Evolutionary conservation across 2,888 invertebrate genomes (phyloP), one percentile per base, ranked within the genome.

Genomic region (Phorcus lineatus): DNA sequence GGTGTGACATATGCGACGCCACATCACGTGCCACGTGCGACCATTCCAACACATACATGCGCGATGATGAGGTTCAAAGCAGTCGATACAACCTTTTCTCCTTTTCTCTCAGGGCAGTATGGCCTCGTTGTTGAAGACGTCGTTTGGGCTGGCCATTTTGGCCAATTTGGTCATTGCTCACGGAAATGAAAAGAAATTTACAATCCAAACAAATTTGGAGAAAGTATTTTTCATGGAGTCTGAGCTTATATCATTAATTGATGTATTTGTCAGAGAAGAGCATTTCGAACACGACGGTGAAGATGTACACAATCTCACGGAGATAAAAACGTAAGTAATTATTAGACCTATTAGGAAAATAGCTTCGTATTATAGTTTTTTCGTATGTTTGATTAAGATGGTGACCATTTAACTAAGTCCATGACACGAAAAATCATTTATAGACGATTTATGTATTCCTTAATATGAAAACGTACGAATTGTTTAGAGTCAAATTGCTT

Each of bases 141-240:
- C 11, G 54, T 62, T 81, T 16, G 82, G 81, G 77, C 53, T 80
- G 13, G 81, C 80, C 17, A 83, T 84, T 0, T 79, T 83, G 19
- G 84, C 84, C 57, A 13, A 24, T 22, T 55, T 54, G 52, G 52
- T n/a, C 19, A 11, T 74, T 4, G n/a, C 19, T 9, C 28, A 16
- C 28, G 77, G 31, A 53, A 40, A 80, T 19, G 19, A 24, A 0
- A 47, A 74, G 24, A 81, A 82, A 36, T 86, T 85, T 67, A 86
- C 86, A 6, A 85, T 82, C 22, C 81, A 77, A 53, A 84, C 86
- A n/a, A 89, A 88, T 40, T 80, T 88, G 78, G 86, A 88, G 70
- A 89, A 88, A 77, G 83, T 86, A 36, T 88, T 83, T 78, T 83
- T 82, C 36, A 82, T 88, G 66, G 89, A 89, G 74, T 87, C 87